Evolutionary conservation across 2,113 vertebrate species (phyloP).

Genomic region (Caloenas nicobarica): DNA sequence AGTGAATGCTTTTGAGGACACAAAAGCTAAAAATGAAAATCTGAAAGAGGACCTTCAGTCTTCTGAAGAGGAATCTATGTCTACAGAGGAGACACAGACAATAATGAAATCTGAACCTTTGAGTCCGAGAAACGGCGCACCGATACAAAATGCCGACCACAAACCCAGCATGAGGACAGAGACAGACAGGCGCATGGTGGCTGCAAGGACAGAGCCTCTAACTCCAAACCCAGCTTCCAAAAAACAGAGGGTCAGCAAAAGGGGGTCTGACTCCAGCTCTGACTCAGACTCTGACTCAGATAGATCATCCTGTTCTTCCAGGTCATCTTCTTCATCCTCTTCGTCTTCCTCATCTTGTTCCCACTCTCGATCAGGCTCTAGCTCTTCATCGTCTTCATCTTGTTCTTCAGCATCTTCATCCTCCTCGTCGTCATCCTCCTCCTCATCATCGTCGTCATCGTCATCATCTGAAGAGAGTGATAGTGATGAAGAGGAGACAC

Average conservation of each 20-base stretch:
- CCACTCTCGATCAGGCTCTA: slow-evolving; percentile 89
- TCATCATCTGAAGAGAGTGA: slow-evolving; percentile 94
- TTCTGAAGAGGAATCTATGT: slow-evolving; percentile 84
- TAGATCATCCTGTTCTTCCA: slow-evolving; percentile 91
- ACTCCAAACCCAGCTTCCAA: slow-evolving; percentile 90
- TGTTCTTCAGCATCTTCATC: slow-evolving; percentile 83
- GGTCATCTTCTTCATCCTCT: slow-evolving; percentile 90
- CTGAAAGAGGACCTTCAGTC: slow-evolving; percentile 84
- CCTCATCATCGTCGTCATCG: slow-evolving; percentile 90
- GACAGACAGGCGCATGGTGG: slow-evolving; percentile 88
- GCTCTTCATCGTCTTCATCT: slow-evolving; percentile 82
- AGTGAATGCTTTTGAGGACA: slow-evolving; percentile 75
- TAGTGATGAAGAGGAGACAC: slow-evolving; percentile 83
- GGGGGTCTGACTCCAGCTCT: slow-evolving; percentile 83
- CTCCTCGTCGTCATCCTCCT: slow-evolving; percentile 81
- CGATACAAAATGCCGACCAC: slow-evolving; percentile 78
- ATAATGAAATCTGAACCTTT: slow-evolving; percentile 77
- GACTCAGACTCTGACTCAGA: slow-evolving; percentile 92
- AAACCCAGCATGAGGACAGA: slow-evolving; percentile 75
- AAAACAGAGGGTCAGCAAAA: slow-evolving; percentile 84
- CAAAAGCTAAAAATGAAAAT: slow-evolving; percentile 73
- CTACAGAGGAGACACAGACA: slow-evolving; percentile 74
- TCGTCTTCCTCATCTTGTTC: slow-evolving; percentile 92
- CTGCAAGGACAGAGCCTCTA: slow-evolving; percentile 93
- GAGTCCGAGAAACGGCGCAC: slow-evolving; percentile 78